Conservation (phyloP, 2,888 invertebrate species). For the Andricus curvator region DNA sequence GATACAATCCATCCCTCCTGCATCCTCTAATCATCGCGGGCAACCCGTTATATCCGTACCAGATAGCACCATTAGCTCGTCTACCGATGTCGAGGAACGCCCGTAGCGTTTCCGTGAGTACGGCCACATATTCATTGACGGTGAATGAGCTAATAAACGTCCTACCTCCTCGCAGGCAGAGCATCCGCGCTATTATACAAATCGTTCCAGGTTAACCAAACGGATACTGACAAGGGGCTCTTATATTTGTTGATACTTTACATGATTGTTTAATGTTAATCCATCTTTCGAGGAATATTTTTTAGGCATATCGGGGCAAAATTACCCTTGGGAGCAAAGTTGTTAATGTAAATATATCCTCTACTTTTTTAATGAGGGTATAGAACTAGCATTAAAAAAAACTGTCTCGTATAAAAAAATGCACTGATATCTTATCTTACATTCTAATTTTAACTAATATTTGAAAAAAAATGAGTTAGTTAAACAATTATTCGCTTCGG, state of each 20-base stretch:
- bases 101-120: constrained; percentile 7
- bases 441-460: too few relatives aligned
- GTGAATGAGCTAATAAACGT: constrained; percentile 23
- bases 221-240: neutral
- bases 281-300: too few relatives aligned
- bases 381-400: too few relatives aligned
- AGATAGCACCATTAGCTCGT: constrained; percentile 56
- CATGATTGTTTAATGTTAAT: too few relatives aligned
- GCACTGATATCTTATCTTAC: too few relatives aligned
- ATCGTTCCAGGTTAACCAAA: neutral
- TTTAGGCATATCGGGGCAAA: too few relatives aligned
- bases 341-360: too few relatives aligned
- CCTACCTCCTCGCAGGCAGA: neutral
- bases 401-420: too few relatives aligned
- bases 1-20: constrained; percentile 62
- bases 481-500: too few relatives aligned
- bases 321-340: too few relatives aligned
- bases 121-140: constrained; percentile 14
- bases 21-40: constrained; percentile 65
- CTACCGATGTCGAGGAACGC: constrained; percentile 42
- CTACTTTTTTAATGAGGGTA: too few relatives aligned
- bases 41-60: constrained; percentile 65
- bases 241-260: neutral
- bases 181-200: constrained; percentile 5
- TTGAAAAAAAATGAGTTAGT: too few relatives aligned